Base-by-base conservation (phyloP, 2,113 vertebrate species). In the Hirundichthys speculiger region DNA sequence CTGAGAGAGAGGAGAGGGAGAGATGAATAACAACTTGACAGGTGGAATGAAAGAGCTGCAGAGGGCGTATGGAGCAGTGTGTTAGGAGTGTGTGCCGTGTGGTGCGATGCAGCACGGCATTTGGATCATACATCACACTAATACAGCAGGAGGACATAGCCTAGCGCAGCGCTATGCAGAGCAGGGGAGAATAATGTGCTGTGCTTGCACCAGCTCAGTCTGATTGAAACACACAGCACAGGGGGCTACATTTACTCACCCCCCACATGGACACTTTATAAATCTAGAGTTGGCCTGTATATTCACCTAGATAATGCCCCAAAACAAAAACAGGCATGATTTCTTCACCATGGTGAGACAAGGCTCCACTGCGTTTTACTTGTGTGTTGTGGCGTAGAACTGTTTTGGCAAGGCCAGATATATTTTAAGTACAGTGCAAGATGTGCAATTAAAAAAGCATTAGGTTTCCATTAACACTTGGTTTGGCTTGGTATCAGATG, bases 121-220 rank as follows among this genome's bases (percentile, higher is more conserved):
- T 71, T 54, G 75, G 84, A 74, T 88, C 86, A 88, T 91, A 90
- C 87, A 91, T 92, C 90, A 92, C 75, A 21, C 80, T 89, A 89
- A 91, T 89, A 89, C 88, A 86, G 86, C 89, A 79, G 77, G 83
- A 87, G 86, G 84, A 88, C 83, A 72, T 71, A 85, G 87, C 80
- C 86, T 76, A 79, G 86, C 84, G 15, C 88, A 85, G 90, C 82
- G 84, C 87, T 88, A 91, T 90, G 90, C 90, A 91, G 90, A 91
- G 82, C 84, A 88, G 87, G 63, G 56, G 77, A 81, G 83, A 90
- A 59, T 83, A 89, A 89, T 89, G 83, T 90, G 89, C 90, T 89
- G 89, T 55, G 84, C 85, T 88, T 86, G 87, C 88, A 89, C 73
- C 83, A 66, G 76, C 76, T 86, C 88, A 74, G 84, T 86, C 89